Base-by-base conservation (phyloP, 92 coral and sea anemone species). In the Isaurus tuberculatus region DNA sequence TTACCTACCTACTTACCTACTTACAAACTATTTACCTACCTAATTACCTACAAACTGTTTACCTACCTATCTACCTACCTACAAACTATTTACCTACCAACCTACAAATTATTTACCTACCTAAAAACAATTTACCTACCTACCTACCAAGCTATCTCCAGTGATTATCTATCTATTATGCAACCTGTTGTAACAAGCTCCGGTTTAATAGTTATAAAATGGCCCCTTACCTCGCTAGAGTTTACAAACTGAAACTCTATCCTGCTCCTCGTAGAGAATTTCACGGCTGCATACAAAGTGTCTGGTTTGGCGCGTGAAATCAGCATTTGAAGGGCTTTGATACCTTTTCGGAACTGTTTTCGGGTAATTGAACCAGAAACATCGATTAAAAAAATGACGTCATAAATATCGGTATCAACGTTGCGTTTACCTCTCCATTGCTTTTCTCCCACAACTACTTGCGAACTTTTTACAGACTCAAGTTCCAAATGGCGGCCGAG, bases 301-400 rank as follows among this genome's bases (percentile, higher is more conserved):
- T 70, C 75, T 26, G 57, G 79, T 8, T 19, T 14, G n/a, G 84
- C 84, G 7, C 89, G 65, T 44, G 65, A 65, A 64, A 86, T 71
- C 42, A 86, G 26, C 19, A 40, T 15, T 79, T 64, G 49, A 30
- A 89, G 68, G 17, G 87, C 92, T 29, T 42, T 27, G 13, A 85
- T 17, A 6, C 86, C 89, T 27, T 23, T 72, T 3, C 61, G 32
- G 34, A 89, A 89, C 48, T 89, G 72, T 4, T 20, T 17, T 19
- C 27, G 71, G 27, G 61, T 25, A 71, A 89, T 84, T 48, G 92
- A 89, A 23, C 79, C 84, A 3, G 92, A 89, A 0, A 86, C 65
- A 60, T 89, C 92, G 63, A 89, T 85, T 65, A 89, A 17, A 44
- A 79, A 89, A 23, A 73, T 81, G 19, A 83, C 83, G 40, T 89